Percentiles rank a stretch among this genome's conserved stretches.
Evolutionary conservation across 2,113 vertebrate species (phyloP).

Genomic region (Anoura caudifer): DNA sequence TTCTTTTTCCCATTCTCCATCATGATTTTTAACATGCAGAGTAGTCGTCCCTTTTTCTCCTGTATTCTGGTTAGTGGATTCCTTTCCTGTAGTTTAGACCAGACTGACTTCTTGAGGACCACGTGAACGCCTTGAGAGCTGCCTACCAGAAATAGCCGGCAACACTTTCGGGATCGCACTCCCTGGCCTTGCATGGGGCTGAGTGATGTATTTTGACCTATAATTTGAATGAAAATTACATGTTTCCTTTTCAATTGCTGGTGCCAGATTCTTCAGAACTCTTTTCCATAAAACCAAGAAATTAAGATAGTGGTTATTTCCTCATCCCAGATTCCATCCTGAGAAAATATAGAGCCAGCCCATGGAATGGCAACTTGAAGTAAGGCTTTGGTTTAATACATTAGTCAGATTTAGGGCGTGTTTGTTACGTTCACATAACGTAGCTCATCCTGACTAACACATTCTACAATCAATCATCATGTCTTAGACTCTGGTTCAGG

Average conservation of each 20-base stretch:
- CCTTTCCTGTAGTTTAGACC: background rate
- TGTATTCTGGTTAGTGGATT: background rate
- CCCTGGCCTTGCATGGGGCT: background rate
- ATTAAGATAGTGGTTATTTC: background rate
- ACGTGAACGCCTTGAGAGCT: background rate
- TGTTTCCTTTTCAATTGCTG: background rate
- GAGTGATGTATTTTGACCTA: background rate
- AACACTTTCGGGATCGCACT: background rate
- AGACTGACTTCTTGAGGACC: background rate
- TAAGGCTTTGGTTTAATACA: background rate
- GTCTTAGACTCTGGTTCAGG: background rate
- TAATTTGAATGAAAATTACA: background rate
- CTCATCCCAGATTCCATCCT: background rate
- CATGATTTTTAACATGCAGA: background rate
- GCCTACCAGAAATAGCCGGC: background rate
- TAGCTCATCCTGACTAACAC: background rate
- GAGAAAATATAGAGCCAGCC: background rate
- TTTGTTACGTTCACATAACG: background rate
- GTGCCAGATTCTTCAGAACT: background rate
- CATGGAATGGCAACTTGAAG: rapidly evolving
- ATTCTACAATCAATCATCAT: background rate
- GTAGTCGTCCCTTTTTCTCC: background rate
- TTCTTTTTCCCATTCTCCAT: background rate
- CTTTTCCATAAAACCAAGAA: background rate
- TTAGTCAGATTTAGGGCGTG: background rate